These are phyloP conservation scores for Esox lucius DNA, from an alignment of 2,797 vertebrate genomes.

Conservation along the genomic window DNA sequence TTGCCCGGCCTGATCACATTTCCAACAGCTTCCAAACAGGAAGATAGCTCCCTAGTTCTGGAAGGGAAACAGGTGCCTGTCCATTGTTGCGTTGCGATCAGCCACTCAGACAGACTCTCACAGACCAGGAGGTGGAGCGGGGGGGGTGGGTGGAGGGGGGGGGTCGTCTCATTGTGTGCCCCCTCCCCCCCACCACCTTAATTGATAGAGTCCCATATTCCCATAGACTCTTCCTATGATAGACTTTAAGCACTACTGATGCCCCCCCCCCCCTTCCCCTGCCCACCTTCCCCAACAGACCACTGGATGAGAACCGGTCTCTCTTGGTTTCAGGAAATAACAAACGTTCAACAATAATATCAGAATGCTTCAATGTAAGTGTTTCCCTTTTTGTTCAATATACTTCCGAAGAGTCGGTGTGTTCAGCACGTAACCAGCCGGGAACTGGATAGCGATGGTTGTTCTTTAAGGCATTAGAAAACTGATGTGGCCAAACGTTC, in stretches of 20 bases:
- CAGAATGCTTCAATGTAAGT: conserved; percentile 44
- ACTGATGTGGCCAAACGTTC: neutral
- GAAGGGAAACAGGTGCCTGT: conserved; percentile 81
- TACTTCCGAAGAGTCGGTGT: conserved; percentile 27
- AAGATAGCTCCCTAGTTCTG: conserved; percentile 65
- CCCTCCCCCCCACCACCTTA: neutral
- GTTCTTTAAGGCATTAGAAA: neutral
- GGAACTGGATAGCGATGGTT: neutral
- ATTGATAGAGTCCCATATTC: conserved; percentile 56
- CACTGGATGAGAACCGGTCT: conserved; percentile 55
- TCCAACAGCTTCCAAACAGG: conserved; percentile 78
- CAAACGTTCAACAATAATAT: conserved; percentile 57
- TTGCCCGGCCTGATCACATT: conserved; percentile 65
- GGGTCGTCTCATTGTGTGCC: conserved; percentile 1
- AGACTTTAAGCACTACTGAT: conserved; percentile 15
- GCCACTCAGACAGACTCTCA: conserved; percentile 72
- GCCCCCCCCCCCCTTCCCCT: neutral
- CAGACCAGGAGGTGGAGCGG: conserved; percentile 43
- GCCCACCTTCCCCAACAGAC: conserved; percentile 26
- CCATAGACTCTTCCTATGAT: conserved; percentile 50
- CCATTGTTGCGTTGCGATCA: conserved; percentile 79
- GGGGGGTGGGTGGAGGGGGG: neutral
- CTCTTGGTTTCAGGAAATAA: conserved; percentile 71
- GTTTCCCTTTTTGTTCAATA: conserved; percentile 64
- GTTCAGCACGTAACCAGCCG: neutral